A percentile compares a stretch with the other conserved stretches of the same genome.
These are phyloP conservation scores for Coenonympha arcania DNA, from an alignment of 2,888 invertebrate species.

Conservation along the genomic window DNA sequence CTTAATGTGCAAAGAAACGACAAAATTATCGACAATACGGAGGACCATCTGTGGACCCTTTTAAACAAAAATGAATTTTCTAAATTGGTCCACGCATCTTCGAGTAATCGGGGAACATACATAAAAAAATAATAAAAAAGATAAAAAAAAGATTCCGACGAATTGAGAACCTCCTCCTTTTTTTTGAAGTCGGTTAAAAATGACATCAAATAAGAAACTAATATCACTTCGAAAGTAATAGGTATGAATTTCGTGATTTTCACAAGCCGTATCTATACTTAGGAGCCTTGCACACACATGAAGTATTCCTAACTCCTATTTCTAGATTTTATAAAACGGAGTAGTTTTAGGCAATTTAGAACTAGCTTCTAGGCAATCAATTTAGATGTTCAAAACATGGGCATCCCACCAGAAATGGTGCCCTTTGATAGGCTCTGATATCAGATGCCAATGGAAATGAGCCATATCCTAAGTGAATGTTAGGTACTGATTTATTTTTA, in stretches of 20 bases:
- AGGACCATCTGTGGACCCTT: too few relatives aligned
- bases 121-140: too few relatives aligned
- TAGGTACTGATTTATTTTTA: constrained; percentile 7
- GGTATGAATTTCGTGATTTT: neutral
- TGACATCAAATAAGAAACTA: too few relatives aligned
- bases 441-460: constrained; percentile 21
- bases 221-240: neutral
- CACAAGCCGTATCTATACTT: constrained; percentile 15
- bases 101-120: too few relatives aligned
- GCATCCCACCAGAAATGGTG: constrained; percentile 15
- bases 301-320: too few relatives aligned
- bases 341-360: constrained; percentile 24
- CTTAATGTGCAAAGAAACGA: too few relatives aligned
- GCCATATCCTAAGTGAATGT: constrained; percentile 13
- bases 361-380: constrained; percentile 24
- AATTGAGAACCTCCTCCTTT: too few relatives aligned
- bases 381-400: constrained; percentile 27
- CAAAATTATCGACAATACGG: too few relatives aligned
- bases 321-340: constrained; percentile 19
- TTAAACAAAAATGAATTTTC: too few relatives aligned
- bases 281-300: neutral
- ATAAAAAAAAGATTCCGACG: too few relatives aligned
- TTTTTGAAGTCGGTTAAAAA: too few relatives aligned
- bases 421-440: neutral
- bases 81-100: too few relatives aligned